Base-by-base conservation (phyloP, 2,113 vertebrate genomes). In the Scomber colias region DNA sequence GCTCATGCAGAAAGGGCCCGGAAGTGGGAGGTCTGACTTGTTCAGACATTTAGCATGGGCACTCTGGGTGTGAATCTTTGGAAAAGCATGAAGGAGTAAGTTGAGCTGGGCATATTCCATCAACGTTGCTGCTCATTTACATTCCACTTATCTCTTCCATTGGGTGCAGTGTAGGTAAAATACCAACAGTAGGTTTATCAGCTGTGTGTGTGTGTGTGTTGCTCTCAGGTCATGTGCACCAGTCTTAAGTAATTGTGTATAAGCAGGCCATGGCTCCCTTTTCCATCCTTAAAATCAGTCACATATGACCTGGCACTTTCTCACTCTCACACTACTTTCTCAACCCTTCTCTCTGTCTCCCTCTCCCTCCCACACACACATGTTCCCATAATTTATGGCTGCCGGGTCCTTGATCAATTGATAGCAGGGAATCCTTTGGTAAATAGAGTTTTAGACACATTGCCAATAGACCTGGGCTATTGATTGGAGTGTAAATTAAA, bases 401-500 rank as follows among this genome's bases (percentile, higher is more conserved):
- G 96, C 95, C 94, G 95, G 96, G 96, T 97, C 96, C 97, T 96
- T 99, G 97, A 98, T 98, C 97, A 98, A 97, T 97, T 98, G 97
- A 98, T 99, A 99, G 97, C 96, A 96, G 96, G 96, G 97, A 97
- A 97, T 97, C 96, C 96, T 95, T 96, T 96, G 97, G 97, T 98
- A 97, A 98, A 99, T 98, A 98, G 97, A 99, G 97, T 97, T 98
- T 98, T 98, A 98, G 97, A 99, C 97, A 97, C 96, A 97, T 98
- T 98, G 97, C 97, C 97, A 97, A 98, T 99, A 99, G 97, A 98
- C 97, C 97, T 96, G 96, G 89, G 94, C 94, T 98, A 99, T 99
- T 98, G 98, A 99, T 99, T 96, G 95, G 95, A 95, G 96, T 99
- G 98, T 99, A 98, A 99, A 99, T 99, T 99, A 99, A 99, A 99